Percentiles rank a stretch among this genome's conserved stretches.
Evolutionary conservation across 2,113 vertebrate species (phyloP).

Genomic region (Xyrauchen texanus): DNA sequence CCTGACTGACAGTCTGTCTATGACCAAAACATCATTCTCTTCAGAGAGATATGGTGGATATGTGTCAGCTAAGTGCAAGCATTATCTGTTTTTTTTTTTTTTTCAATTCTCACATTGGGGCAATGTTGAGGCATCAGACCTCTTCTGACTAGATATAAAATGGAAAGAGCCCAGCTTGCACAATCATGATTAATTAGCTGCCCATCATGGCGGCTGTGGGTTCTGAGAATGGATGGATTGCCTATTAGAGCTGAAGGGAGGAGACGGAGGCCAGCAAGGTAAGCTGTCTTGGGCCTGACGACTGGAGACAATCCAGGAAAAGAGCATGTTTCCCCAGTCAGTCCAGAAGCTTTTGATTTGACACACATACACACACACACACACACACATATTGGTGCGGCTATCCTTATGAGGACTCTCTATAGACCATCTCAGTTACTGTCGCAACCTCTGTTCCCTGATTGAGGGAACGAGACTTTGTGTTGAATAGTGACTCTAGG

Average conservation of each 20-base stretch:
- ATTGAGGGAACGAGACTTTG: no score
- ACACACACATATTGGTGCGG: no score
- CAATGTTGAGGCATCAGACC: slow-evolving; percentile 21
- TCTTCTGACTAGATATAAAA: slow-evolving; percentile 6
- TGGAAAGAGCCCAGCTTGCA: slow-evolving; percentile 17
- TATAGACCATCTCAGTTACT: no score
- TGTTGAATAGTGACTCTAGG: no score
- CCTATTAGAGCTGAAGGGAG: slow-evolving; percentile 32
- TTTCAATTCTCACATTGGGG: background rate
- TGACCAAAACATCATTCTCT: slow-evolving; percentile 54
- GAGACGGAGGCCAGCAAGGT: slow-evolving; percentile 29
- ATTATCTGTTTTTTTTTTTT: background rate
- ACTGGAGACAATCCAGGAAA: slow-evolving; percentile 3
- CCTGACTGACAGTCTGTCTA: slow-evolving; percentile 40
- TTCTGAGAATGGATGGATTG: slow-evolving; percentile 40
- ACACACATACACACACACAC: background rate
- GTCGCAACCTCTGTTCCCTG: no score
- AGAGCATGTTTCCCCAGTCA: background rate
- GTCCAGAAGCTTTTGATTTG: background rate
- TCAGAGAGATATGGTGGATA: slow-evolving; percentile 18
- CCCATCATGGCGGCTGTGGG: slow-evolving; percentile 34
- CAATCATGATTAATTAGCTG: slow-evolving; percentile 51
- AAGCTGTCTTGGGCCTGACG: slow-evolving; percentile 36
- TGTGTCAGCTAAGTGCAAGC: slow-evolving; percentile 25
- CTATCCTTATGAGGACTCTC: no score